Base-by-base conservation (phyloP, 2,888 invertebrate species). In the Tenthredo scrophulariae region DNA sequence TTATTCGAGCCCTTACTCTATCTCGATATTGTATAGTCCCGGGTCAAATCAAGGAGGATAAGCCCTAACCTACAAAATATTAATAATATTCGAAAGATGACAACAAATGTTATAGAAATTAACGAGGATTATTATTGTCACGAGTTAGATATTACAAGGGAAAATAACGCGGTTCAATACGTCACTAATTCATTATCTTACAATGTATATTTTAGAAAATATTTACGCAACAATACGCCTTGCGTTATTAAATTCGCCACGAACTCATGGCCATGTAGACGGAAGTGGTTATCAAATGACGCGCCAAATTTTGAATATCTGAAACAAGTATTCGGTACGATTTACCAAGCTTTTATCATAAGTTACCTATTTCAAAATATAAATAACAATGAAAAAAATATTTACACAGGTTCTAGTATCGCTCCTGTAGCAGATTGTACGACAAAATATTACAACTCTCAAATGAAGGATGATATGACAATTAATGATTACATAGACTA, bases 401-500 rank as follows among this genome's bases (percentile, higher is more conserved):
- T 87, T 88, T 65, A 86, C 89, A 29, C 85, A 95, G 97, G 96
- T 65, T 92, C 95, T 84, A 94, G 95, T 79, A 92, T 93, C 84
- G 97, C 97, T 46, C 97, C 97, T 67, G 96, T 98, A 43, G 97
- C 98, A 18, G 95, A 98, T 93, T 99, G 98, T 93, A 95, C 95
- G 85, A 94, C 95, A 89, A 95, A 96, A 88, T 95, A 96, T 91
- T 97, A 95, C 91, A 97, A 97, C 93, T 95, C 97, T 43, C 98
- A 98, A 90, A 94, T 95, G 87, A 97, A 97, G 93, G 91, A 93
- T 88, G 94, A 95, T 86, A 96, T 96, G 95, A 94, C 93, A 84
- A 95, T 99, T 85, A 91, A 92, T 84, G 95, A 97, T 62, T 99
- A 96, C 93, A 90, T 98, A 77, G 90, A 94, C 33, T 97, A 98